Percentiles rank a stretch among this genome's conserved stretches.
Conservation (phyloP, 2,888 invertebrate genomes). For the Lamproptera curius region DNA sequence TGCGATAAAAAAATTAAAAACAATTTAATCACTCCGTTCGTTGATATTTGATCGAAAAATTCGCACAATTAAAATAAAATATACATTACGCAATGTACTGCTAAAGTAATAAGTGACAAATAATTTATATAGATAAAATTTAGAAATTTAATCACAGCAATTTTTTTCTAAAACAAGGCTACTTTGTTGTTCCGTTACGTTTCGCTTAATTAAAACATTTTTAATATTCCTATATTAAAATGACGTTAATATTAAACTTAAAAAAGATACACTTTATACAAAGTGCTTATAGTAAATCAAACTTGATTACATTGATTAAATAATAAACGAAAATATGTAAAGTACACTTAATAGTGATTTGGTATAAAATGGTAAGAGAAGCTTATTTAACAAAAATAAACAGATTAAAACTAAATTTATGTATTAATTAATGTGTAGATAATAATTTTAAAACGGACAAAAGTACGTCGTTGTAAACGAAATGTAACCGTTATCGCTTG, state of each 20-base stretch:
- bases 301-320: not conserved
- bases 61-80: conserved; percentile 8
- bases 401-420: not conserved
- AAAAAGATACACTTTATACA: too few relatives aligned
- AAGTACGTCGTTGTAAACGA: conserved; percentile 2
- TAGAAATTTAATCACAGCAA: conserved; percentile 15
- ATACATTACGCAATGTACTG: not conserved
- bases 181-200: not conserved
- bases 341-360: conserved; percentile 4
- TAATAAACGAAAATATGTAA: not conserved
- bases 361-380: conserved; percentile 3
- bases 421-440: not conserved
- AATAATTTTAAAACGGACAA: not conserved
- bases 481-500: too few relatives aligned
- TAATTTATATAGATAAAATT: not conserved
- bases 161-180: not conserved
- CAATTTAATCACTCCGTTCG: not conserved
- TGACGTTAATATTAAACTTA: not conserved
- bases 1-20: conserved; percentile 10
- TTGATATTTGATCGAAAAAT: conserved; percentile 9
- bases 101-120: not conserved
- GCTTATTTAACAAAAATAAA: conserved; percentile 3
- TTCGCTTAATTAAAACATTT: not conserved
- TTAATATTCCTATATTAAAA: not conserved
- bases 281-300: too few relatives aligned